Evolutionary conservation across 2,113 vertebrate species (phyloP), one percentile per base, ranked within the genome.

Genomic region (Herpailurus yagouaroundi): DNA sequence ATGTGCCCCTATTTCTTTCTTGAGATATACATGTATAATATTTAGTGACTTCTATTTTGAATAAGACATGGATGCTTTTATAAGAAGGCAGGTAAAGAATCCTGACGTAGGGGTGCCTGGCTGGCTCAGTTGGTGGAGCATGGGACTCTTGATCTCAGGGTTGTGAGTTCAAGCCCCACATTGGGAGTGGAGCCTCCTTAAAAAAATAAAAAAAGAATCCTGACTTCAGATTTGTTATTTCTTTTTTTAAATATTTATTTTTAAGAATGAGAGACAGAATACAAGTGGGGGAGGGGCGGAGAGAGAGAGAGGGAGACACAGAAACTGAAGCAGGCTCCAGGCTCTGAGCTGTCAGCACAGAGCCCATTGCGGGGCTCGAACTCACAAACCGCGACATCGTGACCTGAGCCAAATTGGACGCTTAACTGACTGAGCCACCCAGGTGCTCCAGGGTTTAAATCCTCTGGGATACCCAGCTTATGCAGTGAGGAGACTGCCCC

Each of bases 31-130:
- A 33, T 41, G 55, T 74, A 12, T 84, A 68, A 63, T 91, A 86
- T 73, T 94, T 96, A 80, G n/a, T 91, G 74, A 57, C 79, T 85
- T 91, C 13, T 89, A 50, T 77, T 95, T 97, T 89, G 80, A 9
- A 15, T 85, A 94, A 85, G 73, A 89, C 87, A 19, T 74, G 55
- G 16, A 33, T 71, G n/a, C 66, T 81, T 95, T 94, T 45, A 79
- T 89, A 82, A 76, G 38, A 88, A 83, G 45, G 41, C 16, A 91
- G 36, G 14, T 71, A 66, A 93, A 85, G 86, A 97, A 81, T 85
- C 55, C 11, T 89, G 36, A 73, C 9, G 38, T 77, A 52, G 27
- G 41, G 45, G 41, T 48, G 9, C 41, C 4, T 16, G 41, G 25
- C 41, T 31, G 41, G 74, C 41, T 76, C 41, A 48, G 74, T 76